Base-by-base conservation (phyloP, 2,888 invertebrate species). In the Euplagia quadripunctaria region DNA sequence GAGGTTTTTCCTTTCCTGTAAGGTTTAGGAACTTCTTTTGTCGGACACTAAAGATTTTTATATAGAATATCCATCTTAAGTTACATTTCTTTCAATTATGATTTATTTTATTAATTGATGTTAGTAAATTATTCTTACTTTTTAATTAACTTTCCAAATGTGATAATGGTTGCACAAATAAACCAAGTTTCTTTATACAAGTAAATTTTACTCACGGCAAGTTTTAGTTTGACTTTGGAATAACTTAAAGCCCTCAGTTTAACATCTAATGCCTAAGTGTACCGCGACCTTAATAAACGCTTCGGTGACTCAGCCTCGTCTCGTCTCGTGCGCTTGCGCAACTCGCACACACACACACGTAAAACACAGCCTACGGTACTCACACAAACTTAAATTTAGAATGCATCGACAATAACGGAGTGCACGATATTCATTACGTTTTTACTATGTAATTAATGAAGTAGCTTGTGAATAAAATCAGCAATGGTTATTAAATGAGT, bases 271-370 rank as follows among this genome's bases (percentile, higher is more conserved):
- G 76, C 76, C 76, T 65, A 73, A 83, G 86, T 91, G 88, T 89
- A 84, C 79, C 82, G 78, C 82, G 78, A 78, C 84, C 92, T 86
- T 92, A 88, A 89, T 83, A 83, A 86, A 88, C 79, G 86, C 88
- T 86, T 85, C 88, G 89, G 91, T 94, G 94, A 94, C 85, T 94
- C 94, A 94, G 90, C 88, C 81, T 79, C 86, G 91, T 90, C 90
- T 90, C 90, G 92, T 92, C 90, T 87, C 81, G 81, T 84, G 88
- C 84, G 86, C 88, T 93, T 92, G 92, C 92, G 92, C 93, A 92
- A 93, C 85, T 81, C 75, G 74, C 78, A 85, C 86, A 79, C 86
- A 87, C 88, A 89, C 87, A 88, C 75, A 74, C 73, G 73, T 82
- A 79, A 80, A 82, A 77, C 80, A 79, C 78, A 74, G 79, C 81